Base-by-base conservation (phyloP, 2,113 vertebrate species). In the Indicator maculatus region DNA sequence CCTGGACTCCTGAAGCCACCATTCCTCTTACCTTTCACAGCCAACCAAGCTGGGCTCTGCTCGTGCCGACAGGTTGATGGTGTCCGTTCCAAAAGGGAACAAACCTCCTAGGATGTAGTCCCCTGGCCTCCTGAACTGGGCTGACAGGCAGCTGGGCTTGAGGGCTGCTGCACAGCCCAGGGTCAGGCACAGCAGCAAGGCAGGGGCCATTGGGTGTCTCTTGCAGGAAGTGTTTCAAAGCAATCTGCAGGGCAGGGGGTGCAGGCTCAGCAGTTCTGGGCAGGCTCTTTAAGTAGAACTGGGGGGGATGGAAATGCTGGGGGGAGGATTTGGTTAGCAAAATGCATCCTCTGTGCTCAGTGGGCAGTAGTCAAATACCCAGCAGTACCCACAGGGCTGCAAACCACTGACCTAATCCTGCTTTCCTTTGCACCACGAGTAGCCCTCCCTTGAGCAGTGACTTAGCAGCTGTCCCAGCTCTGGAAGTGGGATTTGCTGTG, bases 81-180 rank as follows among this genome's bases (percentile, higher is more conserved):
- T 80, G n/a, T 97, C 93, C 1, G 58, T 38, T 1, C 98, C 98
- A 6, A 99, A 98, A 2, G 98, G 98, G 92, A 99, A 99, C 6
- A 99, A 96, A 4, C 99, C 99, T 2, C 99, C 99, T 2, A 99
- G 90, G 64, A 98, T n/a, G 1, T 98, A 98, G 87, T 99, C 98
- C 4, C 99, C 99, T 0, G 96, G 61, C 24, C 96, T 91, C 8
- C 31, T 93, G 75, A 99, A 98, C 88, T 98, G 98, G 28, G 30
- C 87, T 0, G 97, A 97, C 1, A 98, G 69, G 96, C 98, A 81
- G 59, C 90, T 69, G 82, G 96, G 79, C 79, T 96, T 5, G 60
- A 18, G 86, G 89, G 97, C 97, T 91, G 97, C 12, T 15, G 90
- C 36, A 0, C n/a, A 59, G 16, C 61, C 71, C 4, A 70, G 31